Conservation (phyloP, 1,140 invertebrate genomes). For the Bombus waltoni region DNA sequence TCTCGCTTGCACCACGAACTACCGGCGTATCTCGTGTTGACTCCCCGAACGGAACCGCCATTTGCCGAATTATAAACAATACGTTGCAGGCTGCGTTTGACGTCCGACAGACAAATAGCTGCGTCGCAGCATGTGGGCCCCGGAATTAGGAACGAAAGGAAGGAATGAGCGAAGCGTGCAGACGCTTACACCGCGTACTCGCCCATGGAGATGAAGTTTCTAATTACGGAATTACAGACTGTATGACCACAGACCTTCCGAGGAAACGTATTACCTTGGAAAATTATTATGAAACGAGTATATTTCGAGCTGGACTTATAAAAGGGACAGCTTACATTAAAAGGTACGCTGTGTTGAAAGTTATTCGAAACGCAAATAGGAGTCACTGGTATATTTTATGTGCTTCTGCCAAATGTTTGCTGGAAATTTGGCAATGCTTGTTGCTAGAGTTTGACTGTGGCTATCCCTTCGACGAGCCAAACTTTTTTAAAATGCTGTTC, state of each 20-base stretch:
- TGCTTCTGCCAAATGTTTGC: background rate
- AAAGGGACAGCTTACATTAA: background rate
- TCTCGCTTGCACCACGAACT: background rate
- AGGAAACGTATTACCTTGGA: background rate
- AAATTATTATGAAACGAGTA: background rate
- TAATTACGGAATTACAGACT: background rate
- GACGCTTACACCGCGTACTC: background rate
- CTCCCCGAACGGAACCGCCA: background rate
- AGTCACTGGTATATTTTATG: too few species aligned
- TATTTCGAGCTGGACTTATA: too few species aligned
- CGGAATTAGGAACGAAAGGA: background rate
- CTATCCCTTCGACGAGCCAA: too few species aligned
- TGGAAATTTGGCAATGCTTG: background rate
- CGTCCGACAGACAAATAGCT: constrained; percentile 3
- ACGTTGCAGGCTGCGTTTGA: constrained; percentile 8
- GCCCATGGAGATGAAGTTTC: background rate
- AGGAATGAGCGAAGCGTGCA: background rate
- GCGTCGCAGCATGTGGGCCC: background rate
- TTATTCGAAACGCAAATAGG: background rate
- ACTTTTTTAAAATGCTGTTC: too few species aligned
- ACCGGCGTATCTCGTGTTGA: background rate
- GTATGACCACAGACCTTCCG: too few species aligned
- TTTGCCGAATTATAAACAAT: constrained; percentile 35
- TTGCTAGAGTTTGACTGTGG: too few species aligned
- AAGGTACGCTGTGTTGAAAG: background rate